Base-by-base conservation (phyloP, 30 jellyfish, hydroid and myxozoan genomes). In the Pseudorhiza aurosa region DNA sequence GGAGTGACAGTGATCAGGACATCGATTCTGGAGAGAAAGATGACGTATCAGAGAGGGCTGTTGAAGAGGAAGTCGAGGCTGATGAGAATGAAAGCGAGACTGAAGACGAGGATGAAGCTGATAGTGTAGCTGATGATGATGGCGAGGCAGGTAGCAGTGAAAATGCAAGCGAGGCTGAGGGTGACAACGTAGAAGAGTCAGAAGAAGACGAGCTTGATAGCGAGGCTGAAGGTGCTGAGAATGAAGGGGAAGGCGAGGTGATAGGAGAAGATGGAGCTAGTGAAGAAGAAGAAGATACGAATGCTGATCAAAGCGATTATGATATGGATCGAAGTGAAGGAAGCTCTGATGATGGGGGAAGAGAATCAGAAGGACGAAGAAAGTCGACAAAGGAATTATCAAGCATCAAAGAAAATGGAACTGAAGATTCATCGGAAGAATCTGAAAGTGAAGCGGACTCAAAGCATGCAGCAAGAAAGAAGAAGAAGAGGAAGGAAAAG, bases 401-500 rank as follows among this genome's bases (percentile, higher is more conserved):
- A 8, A 42, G 44, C 47, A 27, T 18, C 1, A 55, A 30, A 42
- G 74, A 28, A 24, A 77, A 65, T 37, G 89, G 74, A 28, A 40
- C 68, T 46, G 82, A 47, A 31, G 82, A 63, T 10, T 70, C 71
- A 7, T 2, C 84, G 47, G 83, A 64, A 33, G 91, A 80, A 14
- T 39, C 68, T 0, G 88, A 57, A 35, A 8, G 37, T 14, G 73
- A 59, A 35, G 36, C 29, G 18, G 88, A 57, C 9, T 10, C 39
- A 28, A 62, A 58, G 33, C 63, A 53, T 26, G 58, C 65, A 10
- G 58, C 65, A 8, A 47, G 45, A 43, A 63, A 69, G 69, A 69
- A 69, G 83, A 69, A 69, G 32, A 28, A 31, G 36, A 59, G 43
- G 67, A 47, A 39, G 70, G 35, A 75, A 24, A 18, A 50, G 50